Base-by-base conservation (phyloP, 2,888 invertebrate species). In the Tenthredo scrophulariae region DNA sequence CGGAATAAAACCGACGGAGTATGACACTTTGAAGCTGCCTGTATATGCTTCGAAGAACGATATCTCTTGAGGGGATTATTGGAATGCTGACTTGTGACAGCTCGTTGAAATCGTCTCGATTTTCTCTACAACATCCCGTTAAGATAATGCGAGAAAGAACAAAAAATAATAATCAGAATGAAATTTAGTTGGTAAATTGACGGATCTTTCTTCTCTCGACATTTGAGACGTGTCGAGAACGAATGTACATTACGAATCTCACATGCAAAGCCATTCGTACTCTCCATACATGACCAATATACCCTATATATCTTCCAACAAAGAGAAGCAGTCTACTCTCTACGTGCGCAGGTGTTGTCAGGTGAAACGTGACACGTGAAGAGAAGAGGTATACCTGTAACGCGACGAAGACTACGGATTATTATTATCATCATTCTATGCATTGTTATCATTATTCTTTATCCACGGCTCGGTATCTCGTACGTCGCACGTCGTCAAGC, bases 101-200 rank as follows among this genome's bases (percentile, higher is more conserved):
- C 29, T 77, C 77, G 54, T 77, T 77, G 46, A 10, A 77, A 29
- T 77, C 77, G 77, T 77, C 77, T 54, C 54, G 33, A 29, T 29
- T 3, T 33, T 18, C 26, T 50, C 54, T 54, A 29, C 18, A 54
- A 33, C 18, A 50, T 18, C 50, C 33, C 77, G 50, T 33, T 2
- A n/a, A 29, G 9, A 33, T 54, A 54, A 18, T 22, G 26, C 26
- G 29, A 9, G 33, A 77, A 77, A 75, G 22, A 54, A 54, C 4
- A 75, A 75, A 75, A 37, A 29, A 50, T 5, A 18, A 54, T 54
- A n/a, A 54, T 54, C 54, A 6, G n/a, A 54, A 54, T 50, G n/a
- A 54, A 54, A n/a, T 54, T 54, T n/a, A 7, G n/a, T 54, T 7
- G n/a, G 18, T n/a, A 54, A 54, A n/a, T 54, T 54, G 54, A n/a